phyloP scores from a whole-genome alignment of 2,888 invertebrate genomes.

The Athalia cordata region DNA sequence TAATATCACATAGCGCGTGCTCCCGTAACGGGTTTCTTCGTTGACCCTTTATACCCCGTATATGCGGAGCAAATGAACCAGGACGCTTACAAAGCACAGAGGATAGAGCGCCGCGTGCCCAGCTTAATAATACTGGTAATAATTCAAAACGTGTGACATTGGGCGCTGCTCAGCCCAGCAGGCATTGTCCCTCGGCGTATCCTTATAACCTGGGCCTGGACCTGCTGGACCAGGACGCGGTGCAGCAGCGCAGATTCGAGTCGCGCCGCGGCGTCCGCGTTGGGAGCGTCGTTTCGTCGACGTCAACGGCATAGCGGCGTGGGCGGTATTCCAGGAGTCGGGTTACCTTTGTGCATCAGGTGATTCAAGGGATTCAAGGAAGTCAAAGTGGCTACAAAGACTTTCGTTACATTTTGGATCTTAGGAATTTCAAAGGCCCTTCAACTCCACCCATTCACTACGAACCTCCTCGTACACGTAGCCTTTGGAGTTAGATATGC shows the following conservation, averaged over 20 bases:
- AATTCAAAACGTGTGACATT: constrained; percentile 64
- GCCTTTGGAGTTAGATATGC: no score
- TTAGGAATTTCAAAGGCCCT: constrained; percentile 40
- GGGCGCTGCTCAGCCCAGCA: constrained; percentile 61
- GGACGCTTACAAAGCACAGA: constrained; percentile 46
- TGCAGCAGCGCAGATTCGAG: constrained; percentile 16
- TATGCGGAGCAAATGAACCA: constrained; percentile 30
- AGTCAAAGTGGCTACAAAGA: constrained; percentile 30
- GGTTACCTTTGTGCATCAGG: constrained; percentile 51
- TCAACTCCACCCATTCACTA: neutral
- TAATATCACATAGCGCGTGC: neutral
- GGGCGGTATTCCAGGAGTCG: constrained; percentile 44
- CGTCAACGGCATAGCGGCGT: constrained; percentile 36
- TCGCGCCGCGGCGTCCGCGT: constrained; percentile 55
- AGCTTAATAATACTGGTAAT: constrained; percentile 65
- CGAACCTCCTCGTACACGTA: neutral
- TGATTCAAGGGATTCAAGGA: constrained; percentile 46
- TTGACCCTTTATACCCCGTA: constrained; percentile 7
- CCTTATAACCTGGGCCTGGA: neutral
- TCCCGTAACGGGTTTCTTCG: constrained; percentile 21
- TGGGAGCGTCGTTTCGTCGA: constrained; percentile 44
- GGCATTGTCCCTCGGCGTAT: constrained; percentile 59
- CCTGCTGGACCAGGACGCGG: constrained; percentile 16
- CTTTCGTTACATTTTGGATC: constrained; percentile 48
- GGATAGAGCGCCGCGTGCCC: constrained; percentile 51